Percentiles rank a stretch among this genome's conserved stretches.
phyloP scores from a whole-genome alignment of 2,888 invertebrate genomes.

The Catocala fraxini region DNA sequence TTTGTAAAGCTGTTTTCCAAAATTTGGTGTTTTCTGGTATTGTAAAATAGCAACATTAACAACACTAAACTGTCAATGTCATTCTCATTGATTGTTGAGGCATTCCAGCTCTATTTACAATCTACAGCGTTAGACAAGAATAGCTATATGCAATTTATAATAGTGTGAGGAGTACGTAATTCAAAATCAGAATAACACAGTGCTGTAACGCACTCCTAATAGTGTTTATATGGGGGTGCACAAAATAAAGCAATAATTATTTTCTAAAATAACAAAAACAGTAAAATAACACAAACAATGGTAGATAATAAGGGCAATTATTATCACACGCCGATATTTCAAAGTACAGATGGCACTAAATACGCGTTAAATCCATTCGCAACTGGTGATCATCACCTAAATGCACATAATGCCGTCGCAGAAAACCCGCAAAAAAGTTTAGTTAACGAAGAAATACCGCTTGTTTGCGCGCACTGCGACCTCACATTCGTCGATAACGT shows the following conservation, averaged over 20 bases:
- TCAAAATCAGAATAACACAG: background rate
- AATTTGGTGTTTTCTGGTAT: background rate
- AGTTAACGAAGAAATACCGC: constrained; percentile 13
- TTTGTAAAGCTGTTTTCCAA: too few relatives aligned
- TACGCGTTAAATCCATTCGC: constrained; percentile 43
- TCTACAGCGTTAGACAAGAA: constrained; percentile 11
- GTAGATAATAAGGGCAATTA: constrained; percentile 40
- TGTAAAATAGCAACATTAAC: constrained; percentile 18
- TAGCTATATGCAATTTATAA: background rate
- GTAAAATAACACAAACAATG: constrained; percentile 27
- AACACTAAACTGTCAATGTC: constrained; percentile 30
- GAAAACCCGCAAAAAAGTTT: constrained; percentile 16
- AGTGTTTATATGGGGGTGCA: constrained; percentile 14
- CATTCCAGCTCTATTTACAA: background rate
- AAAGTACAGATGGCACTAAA: constrained; percentile 33
- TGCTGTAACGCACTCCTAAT: constrained; percentile 8
- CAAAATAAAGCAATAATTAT: constrained; percentile 8
- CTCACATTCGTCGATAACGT: constrained; percentile 52
- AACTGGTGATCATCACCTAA: background rate
- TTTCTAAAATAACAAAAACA: background rate
- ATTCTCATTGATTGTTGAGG: constrained; percentile 30
- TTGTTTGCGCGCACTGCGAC: constrained; percentile 58
- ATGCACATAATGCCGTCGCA: background rate
- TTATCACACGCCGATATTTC: constrained; percentile 29
- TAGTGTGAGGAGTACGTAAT: constrained; percentile 2